phyloP scores from a whole-genome alignment of 2,888 invertebrate genomes.

The Cynaeus angustus region DNA sequence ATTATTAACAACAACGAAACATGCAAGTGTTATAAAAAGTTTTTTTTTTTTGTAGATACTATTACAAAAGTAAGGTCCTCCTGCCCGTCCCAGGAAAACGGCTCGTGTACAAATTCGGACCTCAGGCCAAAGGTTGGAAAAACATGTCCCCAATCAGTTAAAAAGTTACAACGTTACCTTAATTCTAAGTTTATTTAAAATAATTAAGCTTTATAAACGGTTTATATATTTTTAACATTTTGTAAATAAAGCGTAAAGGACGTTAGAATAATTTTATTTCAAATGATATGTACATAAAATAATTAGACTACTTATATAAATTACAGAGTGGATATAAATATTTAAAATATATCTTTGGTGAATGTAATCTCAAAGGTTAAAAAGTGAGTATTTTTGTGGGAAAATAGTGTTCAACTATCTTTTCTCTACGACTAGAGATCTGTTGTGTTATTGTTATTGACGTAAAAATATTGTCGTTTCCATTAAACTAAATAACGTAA shows the following conservation, averaged over 20 bases:
- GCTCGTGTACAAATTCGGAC: slow-evolving; percentile 88
- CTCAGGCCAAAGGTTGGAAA: slow-evolving; percentile 85
- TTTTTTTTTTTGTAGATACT: slow-evolving; percentile 75
- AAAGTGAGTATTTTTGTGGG: slow-evolving; percentile 31
- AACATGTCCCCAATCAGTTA: slow-evolving; percentile 70
- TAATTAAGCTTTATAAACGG: slow-evolving; percentile 24
- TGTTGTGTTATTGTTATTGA: slow-evolving; percentile 7
- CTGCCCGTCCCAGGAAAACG: slow-evolving; percentile 84
- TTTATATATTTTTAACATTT: slow-evolving; percentile 9
- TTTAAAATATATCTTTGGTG: slow-evolving; percentile 24
- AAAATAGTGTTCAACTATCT: slow-evolving; percentile 20
- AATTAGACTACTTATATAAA: slow-evolving; percentile 11
- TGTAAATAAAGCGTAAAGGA: not conserved
- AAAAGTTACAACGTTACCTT: not conserved
- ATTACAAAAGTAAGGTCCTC: slow-evolving; percentile 85
- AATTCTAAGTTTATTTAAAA: slow-evolving; percentile 15
- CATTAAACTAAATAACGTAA: slow-evolving; percentile 1
- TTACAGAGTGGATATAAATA: slow-evolving; percentile 26
- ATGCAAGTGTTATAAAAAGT: not conserved
- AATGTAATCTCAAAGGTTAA: slow-evolving; percentile 14
- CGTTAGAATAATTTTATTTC: slow-evolving; percentile 32
- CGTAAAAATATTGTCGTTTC: slow-evolving; percentile 39
- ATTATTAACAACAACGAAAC: not conserved
- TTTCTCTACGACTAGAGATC: slow-evolving; percentile 25
- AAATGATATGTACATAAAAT: slow-evolving; percentile 44